Conservation (phyloP, 1,140 invertebrate species). For the Cydia amplana region DNA sequence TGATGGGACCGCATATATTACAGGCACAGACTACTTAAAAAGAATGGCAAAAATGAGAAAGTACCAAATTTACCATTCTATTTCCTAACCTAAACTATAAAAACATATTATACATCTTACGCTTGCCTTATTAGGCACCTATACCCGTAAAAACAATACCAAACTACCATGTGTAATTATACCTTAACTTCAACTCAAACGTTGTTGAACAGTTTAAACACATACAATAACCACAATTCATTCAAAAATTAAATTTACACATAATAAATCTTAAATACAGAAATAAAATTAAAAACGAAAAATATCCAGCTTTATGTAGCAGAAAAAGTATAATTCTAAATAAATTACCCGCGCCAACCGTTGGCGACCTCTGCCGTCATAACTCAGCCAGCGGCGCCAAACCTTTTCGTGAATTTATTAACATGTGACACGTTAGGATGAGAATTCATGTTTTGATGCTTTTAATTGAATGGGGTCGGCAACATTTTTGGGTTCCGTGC, state of each 20-base stretch:
- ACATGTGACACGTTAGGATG: constrained; percentile 28
- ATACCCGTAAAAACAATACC: too few species aligned
- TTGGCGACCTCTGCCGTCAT: constrained; percentile 44
- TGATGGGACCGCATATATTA: too few species aligned
- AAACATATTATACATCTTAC: too few species aligned
- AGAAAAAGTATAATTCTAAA: constrained; percentile 38
- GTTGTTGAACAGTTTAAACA: too few species aligned
- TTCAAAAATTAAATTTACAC: not conserved
- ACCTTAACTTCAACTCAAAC: too few species aligned
- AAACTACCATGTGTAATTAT: too few species aligned
- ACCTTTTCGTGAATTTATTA: constrained; percentile 36
- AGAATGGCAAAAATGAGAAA: too few species aligned
- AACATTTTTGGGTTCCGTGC: constrained; percentile 2
- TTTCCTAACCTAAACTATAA: too few species aligned
- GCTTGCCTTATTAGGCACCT: too few species aligned
- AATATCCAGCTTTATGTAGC: not conserved
- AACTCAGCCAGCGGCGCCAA: constrained; percentile 40
- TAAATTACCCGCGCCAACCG: constrained; percentile 48
- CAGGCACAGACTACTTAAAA: too few species aligned
- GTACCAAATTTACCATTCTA: too few species aligned
- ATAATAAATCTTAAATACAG: constrained; percentile 16
- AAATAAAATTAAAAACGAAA: constrained; percentile 18
- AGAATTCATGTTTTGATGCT: constrained; percentile 31
- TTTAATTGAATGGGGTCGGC: constrained; percentile 28
- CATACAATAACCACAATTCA: not conserved